Percentiles rank a stretch among this genome's conserved stretches.
phyloP scores from a whole-genome alignment of 1,140 invertebrate species.

The Laupala kohalensis region DNA sequence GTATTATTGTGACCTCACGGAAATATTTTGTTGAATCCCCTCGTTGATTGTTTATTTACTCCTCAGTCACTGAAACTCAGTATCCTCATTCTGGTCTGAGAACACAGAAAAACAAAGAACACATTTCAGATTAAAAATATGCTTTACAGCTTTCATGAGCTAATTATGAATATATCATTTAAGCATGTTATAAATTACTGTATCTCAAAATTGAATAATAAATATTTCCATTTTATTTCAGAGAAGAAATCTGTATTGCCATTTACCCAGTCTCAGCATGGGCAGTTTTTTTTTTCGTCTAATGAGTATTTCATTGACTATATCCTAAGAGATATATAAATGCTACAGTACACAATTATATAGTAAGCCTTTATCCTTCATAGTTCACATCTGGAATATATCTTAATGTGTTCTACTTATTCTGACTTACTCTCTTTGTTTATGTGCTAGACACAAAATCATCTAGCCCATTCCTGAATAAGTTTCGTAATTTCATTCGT shows the following conservation, averaged over 20 bases:
- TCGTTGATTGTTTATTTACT: no score
- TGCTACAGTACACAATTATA: neutral
- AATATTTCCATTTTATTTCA: neutral
- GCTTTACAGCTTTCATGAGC: neutral
- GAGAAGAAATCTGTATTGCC: neutral
- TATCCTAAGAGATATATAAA: neutral
- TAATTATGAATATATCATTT: neutral
- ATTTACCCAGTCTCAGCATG: neutral
- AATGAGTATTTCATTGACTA: neutral
- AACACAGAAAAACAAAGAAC: neutral
- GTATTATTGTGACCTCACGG: no score
- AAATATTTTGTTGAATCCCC: no score
- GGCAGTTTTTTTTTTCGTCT: neutral
- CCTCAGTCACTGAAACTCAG: no score
- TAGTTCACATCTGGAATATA: neutral
- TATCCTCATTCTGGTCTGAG: no score
- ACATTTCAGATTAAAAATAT: neutral
- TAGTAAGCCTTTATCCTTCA: neutral
- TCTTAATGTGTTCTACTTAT: neutral
- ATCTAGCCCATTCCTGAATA: neutral
- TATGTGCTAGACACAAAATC: neutral
- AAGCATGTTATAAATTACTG: neutral
- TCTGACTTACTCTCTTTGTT: neutral
- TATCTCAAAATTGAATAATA: neutral
- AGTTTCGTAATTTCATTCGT: no score